Evolutionary conservation across 2,888 invertebrate genomes (phyloP), one percentile per base, ranked within the genome.

Genomic region (Ectropis crepuscularia): DNA sequence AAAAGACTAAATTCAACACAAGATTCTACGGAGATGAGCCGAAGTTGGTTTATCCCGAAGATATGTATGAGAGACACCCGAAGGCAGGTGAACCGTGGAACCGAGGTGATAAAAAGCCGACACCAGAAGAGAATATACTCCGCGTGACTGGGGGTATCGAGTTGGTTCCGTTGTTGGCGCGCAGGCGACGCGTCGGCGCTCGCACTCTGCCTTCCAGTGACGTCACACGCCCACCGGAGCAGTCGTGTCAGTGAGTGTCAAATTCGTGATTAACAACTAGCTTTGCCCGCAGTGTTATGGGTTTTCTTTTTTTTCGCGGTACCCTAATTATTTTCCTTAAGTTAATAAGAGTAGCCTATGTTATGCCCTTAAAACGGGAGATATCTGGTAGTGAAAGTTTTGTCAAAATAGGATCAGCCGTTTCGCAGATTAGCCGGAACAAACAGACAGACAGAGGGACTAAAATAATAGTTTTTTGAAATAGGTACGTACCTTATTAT

Each of bases 131-230:
- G 9, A 76, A 83, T 12, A 88, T 93, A 57, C 70, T 92, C 16
- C 82, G 86, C 65, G 78, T 93, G 67, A 95, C 94, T 1, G 95
- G 95, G 16, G 96, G 96, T 28, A 94, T 96, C 54, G 97, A 97
- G 86, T 89, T 97, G 77, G 97, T 96, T 60, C 96, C 96, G 2
- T 87, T 97, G 54, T 85, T 97, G 69, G 96, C 96, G 28, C 94
- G 95, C 68, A 93, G 95, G 72, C 91, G 96, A 64, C 84, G 89
- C 6, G 83, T 90, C 5, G 92, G 92, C n/a, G 89, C 92, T 4
- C 85, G 92, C 53, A 92, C 92, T 38, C 74, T 92, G 62, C 92
- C 81, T 0, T 92, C 92, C 16, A 92, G 92, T 74, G 92, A 92
- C 71, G 89, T 92, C 69, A 92, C 92, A 0, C 81, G 92, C 67